phyloP scores from a whole-genome alignment of 2,797 vertebrate species.

The Brotula barbata region DNA sequence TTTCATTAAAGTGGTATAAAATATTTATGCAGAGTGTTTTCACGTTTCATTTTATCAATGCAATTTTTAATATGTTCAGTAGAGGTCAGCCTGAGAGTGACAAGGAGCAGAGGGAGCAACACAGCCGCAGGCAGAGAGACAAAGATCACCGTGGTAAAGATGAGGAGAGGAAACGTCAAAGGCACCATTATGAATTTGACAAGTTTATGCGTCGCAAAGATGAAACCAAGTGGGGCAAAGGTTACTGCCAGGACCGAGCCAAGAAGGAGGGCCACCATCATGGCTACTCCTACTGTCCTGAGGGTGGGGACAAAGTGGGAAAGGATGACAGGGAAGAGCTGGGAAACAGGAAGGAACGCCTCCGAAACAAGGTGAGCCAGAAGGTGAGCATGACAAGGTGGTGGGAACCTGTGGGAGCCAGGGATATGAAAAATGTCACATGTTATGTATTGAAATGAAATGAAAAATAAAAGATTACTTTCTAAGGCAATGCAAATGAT shows the following conservation, averaged over 20 bases:
- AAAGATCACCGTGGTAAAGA: constrained; percentile 88
- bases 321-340: constrained; percentile 89
- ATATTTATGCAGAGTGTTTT: no score
- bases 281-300: constrained; percentile 81
- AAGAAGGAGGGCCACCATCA: constrained; percentile 89
- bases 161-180: constrained; percentile 88
- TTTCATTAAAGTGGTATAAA: no score
- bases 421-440: no score
- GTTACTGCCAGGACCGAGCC: constrained; percentile 88
- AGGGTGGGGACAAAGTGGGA: constrained; percentile 84
- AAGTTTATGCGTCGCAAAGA: constrained; percentile 91
- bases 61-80: constrained; percentile 28
- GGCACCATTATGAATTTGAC: constrained; percentile 88
- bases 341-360: constrained; percentile 88
- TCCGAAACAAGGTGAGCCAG: constrained; percentile 92
- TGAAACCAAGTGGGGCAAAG: constrained; percentile 93
- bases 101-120: constrained; percentile 89
- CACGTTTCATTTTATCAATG: background rate
- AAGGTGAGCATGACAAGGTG: constrained; percentile 75
- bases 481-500: no score
- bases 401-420: background rate
- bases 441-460: no score
- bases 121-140: constrained; percentile 85
- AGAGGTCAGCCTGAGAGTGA: constrained; percentile 86
- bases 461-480: no score